A percentile compares a stretch with the other conserved stretches of the same genome.
These are phyloP conservation scores for Hirudo medicinalis DNA, from an alignment of 1,140 invertebrate genomes.

Conservation along the genomic window DNA sequence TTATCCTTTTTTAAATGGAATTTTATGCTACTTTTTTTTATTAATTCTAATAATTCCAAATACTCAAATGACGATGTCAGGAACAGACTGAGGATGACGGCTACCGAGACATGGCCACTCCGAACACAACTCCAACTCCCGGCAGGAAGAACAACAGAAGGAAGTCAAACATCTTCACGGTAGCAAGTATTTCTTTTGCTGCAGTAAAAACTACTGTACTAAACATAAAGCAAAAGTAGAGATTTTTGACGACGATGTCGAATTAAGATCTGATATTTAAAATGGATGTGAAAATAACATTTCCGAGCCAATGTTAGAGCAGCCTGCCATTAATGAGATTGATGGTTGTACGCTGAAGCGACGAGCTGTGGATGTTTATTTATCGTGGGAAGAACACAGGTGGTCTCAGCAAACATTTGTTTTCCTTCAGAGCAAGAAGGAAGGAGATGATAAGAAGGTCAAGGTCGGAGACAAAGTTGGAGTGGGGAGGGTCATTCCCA, in stretches of 20 bases:
- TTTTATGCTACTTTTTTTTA: too few species aligned
- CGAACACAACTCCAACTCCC: constrained; percentile 32
- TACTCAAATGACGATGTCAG: constrained; percentile 25
- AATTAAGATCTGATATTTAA: too few species aligned
- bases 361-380: background rate
- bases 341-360: background rate
- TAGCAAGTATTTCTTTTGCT: constrained; percentile 22
- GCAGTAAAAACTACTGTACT: background rate
- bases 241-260: too few species aligned
- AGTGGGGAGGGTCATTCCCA: constrained; percentile 75
- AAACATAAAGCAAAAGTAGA: background rate
- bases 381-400: background rate
- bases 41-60: too few species aligned
- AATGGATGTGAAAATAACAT: too few species aligned
- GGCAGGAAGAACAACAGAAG: constrained; percentile 63
- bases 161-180: constrained; percentile 76
- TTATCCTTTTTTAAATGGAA: too few species aligned
- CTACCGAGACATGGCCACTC: constrained; percentile 15
- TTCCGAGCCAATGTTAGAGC: background rate
- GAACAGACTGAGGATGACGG: constrained; percentile 32
- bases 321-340: background rate
- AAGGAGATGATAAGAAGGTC: constrained; percentile 15
- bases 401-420: background rate
- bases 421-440: constrained; percentile 6
- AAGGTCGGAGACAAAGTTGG: constrained; percentile 46